phyloP scores from a whole-genome alignment of 2,888 invertebrate genomes.

The Ophonus ardosiacus region DNA sequence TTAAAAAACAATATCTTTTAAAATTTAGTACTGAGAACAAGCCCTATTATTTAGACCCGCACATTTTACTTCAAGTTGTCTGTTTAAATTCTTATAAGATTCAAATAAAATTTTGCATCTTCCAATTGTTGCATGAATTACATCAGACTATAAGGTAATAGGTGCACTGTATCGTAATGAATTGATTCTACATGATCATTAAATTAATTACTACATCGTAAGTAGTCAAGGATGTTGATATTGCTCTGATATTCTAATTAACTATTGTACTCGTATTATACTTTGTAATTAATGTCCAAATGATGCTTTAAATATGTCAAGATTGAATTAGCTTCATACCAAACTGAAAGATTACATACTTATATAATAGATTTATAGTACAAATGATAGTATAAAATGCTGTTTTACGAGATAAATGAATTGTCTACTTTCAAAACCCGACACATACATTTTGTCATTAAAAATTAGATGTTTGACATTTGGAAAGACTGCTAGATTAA shows the following conservation, averaged over 20 bases:
- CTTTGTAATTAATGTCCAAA: neutral
- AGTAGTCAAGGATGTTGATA: conserved; percentile 28
- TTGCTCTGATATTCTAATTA: conserved; percentile 21
- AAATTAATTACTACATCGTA: conserved; percentile 9
- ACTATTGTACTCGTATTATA: neutral
- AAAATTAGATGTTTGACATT: too few relatives aligned
- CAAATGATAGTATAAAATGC: too few relatives aligned
- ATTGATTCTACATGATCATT: conserved; percentile 13
- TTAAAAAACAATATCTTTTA: too few relatives aligned
- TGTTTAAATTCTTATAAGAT: neutral
- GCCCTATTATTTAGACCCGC: too few relatives aligned
- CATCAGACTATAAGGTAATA: neutral
- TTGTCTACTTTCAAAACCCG: too few relatives aligned
- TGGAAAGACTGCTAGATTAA: too few relatives aligned
- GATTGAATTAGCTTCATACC: too few relatives aligned
- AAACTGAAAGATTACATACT: too few relatives aligned
- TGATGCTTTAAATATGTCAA: neutral
- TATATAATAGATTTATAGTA: too few relatives aligned
- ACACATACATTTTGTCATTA: too few relatives aligned
- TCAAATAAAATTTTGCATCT: neutral
- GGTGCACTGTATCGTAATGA: neutral
- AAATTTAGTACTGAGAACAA: too few relatives aligned
- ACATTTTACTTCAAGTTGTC: neutral
- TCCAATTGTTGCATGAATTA: conserved; percentile 21
- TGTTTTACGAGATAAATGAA: too few relatives aligned